Evolutionary conservation across 2,797 vertebrate species (phyloP), one percentile per base, ranked within the genome.

Genomic region (Danio kyathit): DNA sequence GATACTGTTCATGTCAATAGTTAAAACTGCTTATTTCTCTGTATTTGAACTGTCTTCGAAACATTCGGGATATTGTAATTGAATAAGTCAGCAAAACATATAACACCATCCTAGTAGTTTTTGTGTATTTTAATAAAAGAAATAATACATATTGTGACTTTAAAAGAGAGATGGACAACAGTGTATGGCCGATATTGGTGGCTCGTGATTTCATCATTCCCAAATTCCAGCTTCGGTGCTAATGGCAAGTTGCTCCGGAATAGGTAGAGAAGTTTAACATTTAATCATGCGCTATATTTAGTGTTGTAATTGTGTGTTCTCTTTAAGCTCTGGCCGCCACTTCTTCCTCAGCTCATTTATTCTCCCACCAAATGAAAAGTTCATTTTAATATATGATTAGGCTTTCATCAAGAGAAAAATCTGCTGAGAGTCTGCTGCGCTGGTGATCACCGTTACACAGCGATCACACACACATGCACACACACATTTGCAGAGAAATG

Each of bases 281-380:
- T 95, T 94, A 94, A 95, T 94, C 91, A 94, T 86, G 86, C 41
- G 75, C 93, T 94, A 94, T 92, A 92, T 94, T 94, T 94, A 94
- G 93, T 84, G 85, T 89, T 63, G 57, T 90, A 92, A 93, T 94
- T 92, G 90, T 87, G 86, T 72, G 44, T 87, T 88, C 86, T 88
- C 89, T 91, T 93, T 89, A 88, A 89, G 86, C 88, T 81, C 83
- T 85, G 59, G 78, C 87, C 88, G 74, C 74, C 85, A 71, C 57
- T 63, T 81, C 86, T 92, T 94, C 92, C 92, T 92, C 83, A 88
- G 89, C 91, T 90, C 93, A 93, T 94, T 93, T 92, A 89, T 94
- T 91, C 91, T 81, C 41, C 84, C 84, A 88, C 92, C 91, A 63
- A 84, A 82, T 90, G 87, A 89, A 86, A 80, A 89, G 90, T 92